Percentiles rank a stretch among this genome's conserved stretches.
Evolutionary conservation across 1,140 invertebrate species (phyloP).

Genomic region (Neotoxoptera formosana): DNA sequence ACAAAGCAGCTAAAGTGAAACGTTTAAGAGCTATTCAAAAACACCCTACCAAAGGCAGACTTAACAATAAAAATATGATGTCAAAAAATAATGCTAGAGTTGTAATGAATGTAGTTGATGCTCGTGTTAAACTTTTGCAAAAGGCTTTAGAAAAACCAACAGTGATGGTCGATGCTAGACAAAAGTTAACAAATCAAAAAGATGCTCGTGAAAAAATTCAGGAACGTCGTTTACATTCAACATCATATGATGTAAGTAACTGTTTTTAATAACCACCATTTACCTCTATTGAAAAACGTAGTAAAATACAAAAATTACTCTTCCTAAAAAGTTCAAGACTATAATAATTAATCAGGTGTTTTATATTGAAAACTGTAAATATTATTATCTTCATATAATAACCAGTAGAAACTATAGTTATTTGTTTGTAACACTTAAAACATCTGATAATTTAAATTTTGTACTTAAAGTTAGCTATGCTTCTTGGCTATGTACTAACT

Average conservation of each 20-base stretch:
- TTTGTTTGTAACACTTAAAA: not conserved
- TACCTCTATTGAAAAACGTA: not conserved
- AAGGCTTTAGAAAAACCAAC: conserved; percentile 35
- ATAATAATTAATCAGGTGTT: not conserved
- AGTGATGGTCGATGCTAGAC: conserved; percentile 40
- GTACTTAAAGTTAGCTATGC: not conserved
- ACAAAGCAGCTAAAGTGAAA: conserved; percentile 34
- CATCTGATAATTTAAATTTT: not conserved
- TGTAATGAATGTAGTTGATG: conserved; percentile 20
- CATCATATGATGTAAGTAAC: conserved; percentile 34
- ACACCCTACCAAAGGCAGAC: not conserved
- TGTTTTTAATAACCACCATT: not conserved
- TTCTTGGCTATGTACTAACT: too few species aligned
- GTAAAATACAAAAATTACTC: not conserved
- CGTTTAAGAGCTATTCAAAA: not conserved
- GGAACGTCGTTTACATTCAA: conserved; percentile 33
- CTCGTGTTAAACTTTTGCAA: conserved; percentile 43
- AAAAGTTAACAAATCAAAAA: conserved; percentile 49
- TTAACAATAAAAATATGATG: conserved; percentile 25
- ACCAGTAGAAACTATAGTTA: not conserved
- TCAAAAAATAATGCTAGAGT: not conserved
- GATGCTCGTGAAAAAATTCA: conserved; percentile 48
- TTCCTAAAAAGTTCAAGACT: not conserved
- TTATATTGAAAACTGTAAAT: not conserved
- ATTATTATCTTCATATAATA: not conserved